Conservation (phyloP, 2,113 vertebrate genomes). For the Oreocharis arfaki region DNA sequence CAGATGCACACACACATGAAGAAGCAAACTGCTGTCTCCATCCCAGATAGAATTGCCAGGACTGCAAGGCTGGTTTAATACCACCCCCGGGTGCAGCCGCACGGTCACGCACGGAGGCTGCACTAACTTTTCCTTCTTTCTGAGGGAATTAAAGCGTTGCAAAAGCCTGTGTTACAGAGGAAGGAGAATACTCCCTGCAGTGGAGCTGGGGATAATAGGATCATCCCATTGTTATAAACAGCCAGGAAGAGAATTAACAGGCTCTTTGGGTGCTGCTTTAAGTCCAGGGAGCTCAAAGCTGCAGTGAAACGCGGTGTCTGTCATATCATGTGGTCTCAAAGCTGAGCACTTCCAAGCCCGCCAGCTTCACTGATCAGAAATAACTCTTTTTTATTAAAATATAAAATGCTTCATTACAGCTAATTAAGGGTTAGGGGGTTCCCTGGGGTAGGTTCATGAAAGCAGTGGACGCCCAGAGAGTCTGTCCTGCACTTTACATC, state of each 20-base stretch:
- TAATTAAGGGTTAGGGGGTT: conserved; percentile 14
- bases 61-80: neutral
- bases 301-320: neutral
- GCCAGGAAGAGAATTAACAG: conserved; percentile 5
- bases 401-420: conserved; percentile 18
- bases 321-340: neutral
- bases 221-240: conserved; percentile 9
- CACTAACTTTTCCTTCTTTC: neutral
- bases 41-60: neutral
- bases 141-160: neutral
- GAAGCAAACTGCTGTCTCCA: neutral
- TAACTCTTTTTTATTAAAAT: conserved; percentile 38
- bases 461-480: neutral
- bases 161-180: neutral
- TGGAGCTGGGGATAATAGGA: conserved; percentile 28
- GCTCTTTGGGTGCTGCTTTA: neutral
- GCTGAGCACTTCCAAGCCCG: neutral
- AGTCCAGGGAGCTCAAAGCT: neutral
- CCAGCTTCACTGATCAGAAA: neutral
- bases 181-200: neutral
- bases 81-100: neutral
- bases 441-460: neutral
- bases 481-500: neutral
- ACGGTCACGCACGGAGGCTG: neutral
- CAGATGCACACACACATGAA: neutral